A percentile compares a stretch with the other conserved stretches of the same genome.
phyloP scores from a whole-genome alignment of 2,888 invertebrate species.

The Ommatoiulus sabulosus region DNA sequence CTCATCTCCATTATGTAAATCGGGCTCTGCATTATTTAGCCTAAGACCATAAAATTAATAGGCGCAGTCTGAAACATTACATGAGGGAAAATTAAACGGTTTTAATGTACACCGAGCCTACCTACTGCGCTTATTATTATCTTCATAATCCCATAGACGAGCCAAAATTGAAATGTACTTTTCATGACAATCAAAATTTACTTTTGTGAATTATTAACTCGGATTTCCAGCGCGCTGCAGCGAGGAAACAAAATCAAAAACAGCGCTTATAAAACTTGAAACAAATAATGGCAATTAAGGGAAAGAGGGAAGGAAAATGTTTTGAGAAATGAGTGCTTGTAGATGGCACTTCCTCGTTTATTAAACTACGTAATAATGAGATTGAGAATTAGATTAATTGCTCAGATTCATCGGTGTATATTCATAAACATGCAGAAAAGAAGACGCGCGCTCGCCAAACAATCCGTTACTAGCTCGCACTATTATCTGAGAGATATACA shows the following conservation, averaged over 20 bases:
- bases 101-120: slow-evolving; percentile 45
- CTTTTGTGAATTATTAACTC: slow-evolving; percentile 39
- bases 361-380: slow-evolving; percentile 24
- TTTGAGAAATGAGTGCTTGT: slow-evolving; percentile 47
- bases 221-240: background rate
- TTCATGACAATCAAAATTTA: slow-evolving; percentile 52
- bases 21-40: slow-evolving; percentile 54
- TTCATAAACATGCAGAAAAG: background rate
- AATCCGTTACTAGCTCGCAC: too few relatives aligned
- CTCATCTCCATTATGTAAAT: slow-evolving; percentile 55
- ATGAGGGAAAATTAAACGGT: slow-evolving; percentile 53
- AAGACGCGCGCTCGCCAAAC: too few relatives aligned
- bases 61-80: slow-evolving; percentile 53
- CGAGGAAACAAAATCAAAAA: slow-evolving; percentile 35
- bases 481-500: too few relatives aligned
- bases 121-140: slow-evolving; percentile 45
- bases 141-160: slow-evolving; percentile 52
- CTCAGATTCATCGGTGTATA: background rate
- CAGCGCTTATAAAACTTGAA: background rate
- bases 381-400: slow-evolving; percentile 19
- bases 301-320: slow-evolving; percentile 25
- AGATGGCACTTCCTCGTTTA: background rate
- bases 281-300: slow-evolving; percentile 45
- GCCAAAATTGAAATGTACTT: slow-evolving; percentile 49
- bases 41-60: slow-evolving; percentile 55